Percentiles rank a stretch among this genome's conserved stretches.
Conservation (phyloP, 2,797 vertebrate species). For the Phyllotis vaccarum region DNA sequence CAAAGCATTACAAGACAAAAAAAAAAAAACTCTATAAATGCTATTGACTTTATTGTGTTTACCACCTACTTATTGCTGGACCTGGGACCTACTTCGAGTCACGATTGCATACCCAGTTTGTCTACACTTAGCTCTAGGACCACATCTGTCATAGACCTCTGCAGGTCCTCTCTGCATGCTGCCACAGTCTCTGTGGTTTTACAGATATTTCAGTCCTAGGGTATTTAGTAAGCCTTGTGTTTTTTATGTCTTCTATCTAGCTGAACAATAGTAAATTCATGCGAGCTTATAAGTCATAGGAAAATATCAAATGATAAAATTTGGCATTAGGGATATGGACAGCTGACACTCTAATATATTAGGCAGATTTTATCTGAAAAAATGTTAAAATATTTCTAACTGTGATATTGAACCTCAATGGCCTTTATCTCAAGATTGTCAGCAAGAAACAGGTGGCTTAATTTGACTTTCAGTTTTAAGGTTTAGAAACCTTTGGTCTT, state of each 20-base stretch:
- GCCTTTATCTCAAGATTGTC: background rate
- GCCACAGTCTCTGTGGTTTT: background rate
- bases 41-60: background rate
- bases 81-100: background rate
- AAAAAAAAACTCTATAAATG: background rate
- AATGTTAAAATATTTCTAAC: background rate
- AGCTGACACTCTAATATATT: background rate
- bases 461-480: background rate
- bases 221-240: no score
- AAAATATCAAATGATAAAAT: background rate
- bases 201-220: background rate
- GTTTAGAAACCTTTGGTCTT: background rate
- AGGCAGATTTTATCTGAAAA: background rate
- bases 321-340: background rate
- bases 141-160: background rate
- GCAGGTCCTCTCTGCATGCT: background rate
- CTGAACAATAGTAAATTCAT: conserved; percentile 12
- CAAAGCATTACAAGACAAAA: background rate
- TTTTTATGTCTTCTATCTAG: background rate
- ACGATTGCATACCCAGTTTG: background rate
- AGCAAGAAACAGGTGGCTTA: background rate
- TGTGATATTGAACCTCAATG: background rate
- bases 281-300: background rate
- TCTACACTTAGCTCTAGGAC: background rate
- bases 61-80: background rate